Base-by-base conservation (phyloP, 2,888 invertebrate genomes). In the Falcaria lacertinaria region DNA sequence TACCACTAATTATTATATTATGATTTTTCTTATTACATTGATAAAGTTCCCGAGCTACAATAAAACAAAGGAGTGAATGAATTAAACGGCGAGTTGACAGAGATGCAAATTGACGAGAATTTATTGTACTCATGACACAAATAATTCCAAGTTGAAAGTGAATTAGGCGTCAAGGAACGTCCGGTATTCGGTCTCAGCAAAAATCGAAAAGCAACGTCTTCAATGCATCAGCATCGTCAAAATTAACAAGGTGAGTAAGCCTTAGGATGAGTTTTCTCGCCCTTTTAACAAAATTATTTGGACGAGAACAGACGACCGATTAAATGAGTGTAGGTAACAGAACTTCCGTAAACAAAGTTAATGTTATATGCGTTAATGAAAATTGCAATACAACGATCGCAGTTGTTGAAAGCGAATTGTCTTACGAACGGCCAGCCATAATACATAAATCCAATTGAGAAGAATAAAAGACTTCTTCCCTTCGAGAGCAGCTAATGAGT, bases 211-310 rank as follows among this genome's bases (percentile, higher is more conserved):
- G 32, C 22, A 39, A 33, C 44, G 34, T 51, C 43, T 43, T 41
- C 48, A 52, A 55, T 53, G 47, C 54, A 57, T 62, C 58, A 55
- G 47, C 54, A 57, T 62, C 58, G 56, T 62, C 63, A 53, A 72
- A 78, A 71, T 77, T 74, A 76, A 73, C 68, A 54, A 57, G 64
- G 66, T 81, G 80, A 80, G 60, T 65, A 64, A 57, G 50, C 58
- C 47, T 67, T 69, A 60, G 54, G 54, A 60, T 37, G 60, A 54
- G 60, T 60, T 65, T 60, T 69, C 68, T 64, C 73, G 73, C 69
- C 58, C 48, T 64, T 69, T 71, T 68, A 64, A 49, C 47, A 34
- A 40, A 14, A 49, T 50, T 33, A 22, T 15, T 25, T 37, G 22
- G 4, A 19, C 15, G 15, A 1, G 34, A 34, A 15, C 11, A 4